Conservation (phyloP, 2,113 vertebrate species). For the Lates calcarifer region DNA sequence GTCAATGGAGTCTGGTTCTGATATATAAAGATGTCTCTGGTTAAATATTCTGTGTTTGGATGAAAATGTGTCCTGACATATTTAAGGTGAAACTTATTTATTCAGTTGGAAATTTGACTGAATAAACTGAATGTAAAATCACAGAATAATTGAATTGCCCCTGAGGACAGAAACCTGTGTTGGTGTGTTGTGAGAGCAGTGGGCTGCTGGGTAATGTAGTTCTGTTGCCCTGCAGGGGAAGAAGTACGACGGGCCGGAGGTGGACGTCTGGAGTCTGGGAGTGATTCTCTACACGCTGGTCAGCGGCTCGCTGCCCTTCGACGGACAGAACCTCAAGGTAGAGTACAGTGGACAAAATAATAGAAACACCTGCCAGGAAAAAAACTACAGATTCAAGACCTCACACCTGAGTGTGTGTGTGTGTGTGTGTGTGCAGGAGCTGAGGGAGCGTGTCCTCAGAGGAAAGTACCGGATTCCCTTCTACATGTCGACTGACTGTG, state of each 20-base stretch:
- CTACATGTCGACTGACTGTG: constrained; percentile 97
- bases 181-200: background rate
- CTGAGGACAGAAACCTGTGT: background rate
- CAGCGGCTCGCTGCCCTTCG: constrained; percentile 93
- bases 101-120: no score
- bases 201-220: constrained; percentile 45
- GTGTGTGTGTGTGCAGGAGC: constrained; percentile 82
- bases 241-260: constrained; percentile 83
- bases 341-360: no score
- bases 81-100: background rate
- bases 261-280: constrained; percentile 68
- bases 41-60: no score
- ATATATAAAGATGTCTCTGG: no score
- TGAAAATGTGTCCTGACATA: background rate
- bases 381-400: background rate
- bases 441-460: constrained; percentile 91
- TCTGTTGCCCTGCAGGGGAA: constrained; percentile 82
- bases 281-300: constrained; percentile 94
- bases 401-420: background rate
- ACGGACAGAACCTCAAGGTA: constrained; percentile 93
- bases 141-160: background rate
- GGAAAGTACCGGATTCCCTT: constrained; percentile 96
- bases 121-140: no score
- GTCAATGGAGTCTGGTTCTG: no score
- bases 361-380: background rate